These are phyloP conservation scores for Rugalucina vietnamica DNA, from an alignment of 2,888 invertebrate genomes.

Conservation along the genomic window DNA sequence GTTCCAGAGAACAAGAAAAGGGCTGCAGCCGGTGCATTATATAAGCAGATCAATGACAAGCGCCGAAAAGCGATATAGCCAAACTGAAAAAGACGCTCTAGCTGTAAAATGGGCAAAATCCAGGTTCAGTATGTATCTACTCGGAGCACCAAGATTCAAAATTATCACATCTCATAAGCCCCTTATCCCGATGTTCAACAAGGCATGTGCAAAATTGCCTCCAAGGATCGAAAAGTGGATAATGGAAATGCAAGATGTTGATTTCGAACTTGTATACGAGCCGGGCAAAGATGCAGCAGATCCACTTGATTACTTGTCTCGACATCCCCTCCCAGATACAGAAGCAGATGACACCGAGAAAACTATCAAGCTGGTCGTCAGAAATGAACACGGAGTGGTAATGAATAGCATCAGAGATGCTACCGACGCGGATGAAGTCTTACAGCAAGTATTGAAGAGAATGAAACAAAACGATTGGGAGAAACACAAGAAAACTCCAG, in stretches of 20 bases:
- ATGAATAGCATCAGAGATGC: background rate
- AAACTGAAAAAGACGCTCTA: conserved; percentile 36
- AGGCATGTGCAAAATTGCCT: conserved; percentile 29
- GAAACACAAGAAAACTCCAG: background rate
- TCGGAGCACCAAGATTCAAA: conserved; percentile 42
- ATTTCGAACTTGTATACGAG: too few species aligned
- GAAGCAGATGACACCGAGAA: conserved; percentile 25
- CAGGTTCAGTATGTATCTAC: conserved; percentile 20
- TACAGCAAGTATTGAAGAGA: conserved; percentile 19
- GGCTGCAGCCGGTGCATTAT: background rate
- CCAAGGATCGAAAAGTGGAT: conserved; percentile 43
- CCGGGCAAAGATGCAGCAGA: conserved; percentile 48
- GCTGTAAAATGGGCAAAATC: conserved; percentile 32
- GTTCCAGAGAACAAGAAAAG: background rate
- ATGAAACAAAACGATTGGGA: conserved; percentile 19
- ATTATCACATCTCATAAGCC: too few species aligned
- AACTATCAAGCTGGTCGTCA: conserved; percentile 17
- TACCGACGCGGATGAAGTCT: background rate
- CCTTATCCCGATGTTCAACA: conserved; percentile 43
- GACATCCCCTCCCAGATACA: conserved; percentile 21
- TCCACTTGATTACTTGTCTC: conserved; percentile 21
- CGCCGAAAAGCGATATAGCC: conserved; percentile 39
- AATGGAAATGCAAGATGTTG: conserved; percentile 34
- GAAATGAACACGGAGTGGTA: conserved; percentile 19
- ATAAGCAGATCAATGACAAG: conserved; percentile 1